Evolutionary conservation across 2,113 vertebrate species (phyloP).

Genomic region (Fulmarus glacialis): DNA sequence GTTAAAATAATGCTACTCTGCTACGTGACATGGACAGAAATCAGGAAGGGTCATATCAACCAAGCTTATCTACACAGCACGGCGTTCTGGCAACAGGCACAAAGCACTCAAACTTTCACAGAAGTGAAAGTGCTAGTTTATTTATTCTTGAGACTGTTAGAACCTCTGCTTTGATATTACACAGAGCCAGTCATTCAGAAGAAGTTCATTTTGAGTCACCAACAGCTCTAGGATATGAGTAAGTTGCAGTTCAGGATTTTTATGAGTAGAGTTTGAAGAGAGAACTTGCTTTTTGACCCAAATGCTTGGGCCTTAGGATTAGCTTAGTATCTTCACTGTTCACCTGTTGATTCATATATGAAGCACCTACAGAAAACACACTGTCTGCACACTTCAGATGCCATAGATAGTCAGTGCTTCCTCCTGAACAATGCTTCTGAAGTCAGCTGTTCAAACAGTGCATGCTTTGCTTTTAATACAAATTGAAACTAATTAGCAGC

Average conservation of each 20-base stretch:
- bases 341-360: not conserved
- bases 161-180: not conserved
- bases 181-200: not conserved
- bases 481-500: not conserved
- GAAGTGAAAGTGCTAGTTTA: not conserved
- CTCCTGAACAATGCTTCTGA: not conserved
- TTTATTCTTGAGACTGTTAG: not conserved
- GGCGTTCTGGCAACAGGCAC: not conserved
- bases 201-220: not conserved
- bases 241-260: not conserved
- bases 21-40: not conserved
- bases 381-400: not conserved
- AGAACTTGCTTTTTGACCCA: not conserved
- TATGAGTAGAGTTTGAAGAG: not conserved
- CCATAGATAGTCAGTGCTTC: not conserved
- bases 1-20: not conserved
- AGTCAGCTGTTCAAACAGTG: not conserved
- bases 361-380: not conserved
- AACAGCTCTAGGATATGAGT: not conserved
- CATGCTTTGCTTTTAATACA: not conserved
- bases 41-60: not conserved
- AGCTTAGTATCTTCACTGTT: not conserved
- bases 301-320: not conserved
- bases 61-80: not conserved
- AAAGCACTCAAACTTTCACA: not conserved